Base-by-base conservation (phyloP, 2,888 invertebrate species). In the Micropterix aruncella region DNA sequence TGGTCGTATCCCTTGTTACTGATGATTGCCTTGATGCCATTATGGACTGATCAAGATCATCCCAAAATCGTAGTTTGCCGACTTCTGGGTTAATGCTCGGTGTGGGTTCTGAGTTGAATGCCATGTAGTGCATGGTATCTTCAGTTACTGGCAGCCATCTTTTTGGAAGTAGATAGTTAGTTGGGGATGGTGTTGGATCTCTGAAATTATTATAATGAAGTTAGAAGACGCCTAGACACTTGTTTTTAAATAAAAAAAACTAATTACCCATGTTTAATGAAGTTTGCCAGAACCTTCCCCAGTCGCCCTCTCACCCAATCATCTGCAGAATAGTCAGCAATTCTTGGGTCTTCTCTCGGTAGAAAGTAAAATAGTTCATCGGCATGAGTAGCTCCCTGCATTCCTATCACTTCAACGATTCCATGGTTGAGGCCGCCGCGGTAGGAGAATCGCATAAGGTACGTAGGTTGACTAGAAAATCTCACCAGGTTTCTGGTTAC, bases 291-390 rank as follows among this genome's bases (percentile, higher is more conserved):
- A 61, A 69, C 59, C 2, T 61, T 60, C 14, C 66, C 63, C 38
- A 62, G 50, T 47, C 57, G 56, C 36, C 66, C 59, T 18, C 66
- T 59, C 48, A 65, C 54, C 37, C 57, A 52, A 43, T 53, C 55
- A 50, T 69, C 69, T 4, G 46, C 40, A 1, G 45, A 45, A 1
- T 58, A 55, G 16, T 64, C 45, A 14, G 51, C 44, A 18, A 64
- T 45, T 12, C 57, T 42, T 17, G 65, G 41, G 0, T 66, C 68
- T 2, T 48, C 57, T 1, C 69, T 70, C 49, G 63, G 64, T 54
- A 66, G 68, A 19, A 66, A 45, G 55, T 70, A 70, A 54, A 69
- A 67, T 9, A 68, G 46, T 44, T 70, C 70, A 41, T 66, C 70
- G 0, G 63, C 58, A 48, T 70, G 70, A 0, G 64, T 57, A 0